Percentiles rank a stretch among this genome's conserved stretches.
Conservation (phyloP, 2,888 invertebrate genomes). For the Diaperis boleti region DNA sequence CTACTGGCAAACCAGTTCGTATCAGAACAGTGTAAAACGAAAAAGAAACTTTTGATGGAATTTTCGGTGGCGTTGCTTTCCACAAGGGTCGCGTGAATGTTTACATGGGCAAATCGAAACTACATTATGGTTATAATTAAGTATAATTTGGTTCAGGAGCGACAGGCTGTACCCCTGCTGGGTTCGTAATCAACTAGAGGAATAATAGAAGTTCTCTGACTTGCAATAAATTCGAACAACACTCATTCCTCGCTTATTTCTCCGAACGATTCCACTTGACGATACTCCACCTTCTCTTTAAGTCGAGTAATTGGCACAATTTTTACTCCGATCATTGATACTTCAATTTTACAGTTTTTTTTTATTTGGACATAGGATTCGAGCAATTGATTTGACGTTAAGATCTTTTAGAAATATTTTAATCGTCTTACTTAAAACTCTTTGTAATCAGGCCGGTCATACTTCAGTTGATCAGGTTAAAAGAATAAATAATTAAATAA, state of each 20-base stretch:
- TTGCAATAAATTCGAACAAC: constrained; percentile 65
- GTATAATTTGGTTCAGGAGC: constrained; percentile 64
- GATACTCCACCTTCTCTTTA: constrained; percentile 40
- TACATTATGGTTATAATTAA: constrained; percentile 64
- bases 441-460: neutral
- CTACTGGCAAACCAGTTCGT: constrained; percentile 28
- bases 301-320: constrained; percentile 48
- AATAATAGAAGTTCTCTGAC: constrained; percentile 66
- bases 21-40: constrained; percentile 12
- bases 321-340: constrained; percentile 45
- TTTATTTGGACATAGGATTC: constrained; percentile 5
- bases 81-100: constrained; percentile 53
- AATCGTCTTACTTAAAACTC: neutral
- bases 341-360: constrained; percentile 18
- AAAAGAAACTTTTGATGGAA: constrained; percentile 34
- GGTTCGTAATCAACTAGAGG: constrained; percentile 65
- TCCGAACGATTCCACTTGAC: constrained; percentile 46
- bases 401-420: constrained; percentile 14
- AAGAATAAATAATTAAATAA: too few species aligned
- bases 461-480: neutral
- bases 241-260: constrained; percentile 49
- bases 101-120: constrained; percentile 64
- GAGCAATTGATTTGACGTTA: constrained; percentile 3
- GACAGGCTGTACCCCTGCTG: constrained; percentile 64
- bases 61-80: constrained; percentile 36